A percentile compares a stretch with the other conserved stretches of the same genome.
phyloP scores from a whole-genome alignment of 2,113 vertebrate species.

The Pelvicachromis taeniatus region DNA sequence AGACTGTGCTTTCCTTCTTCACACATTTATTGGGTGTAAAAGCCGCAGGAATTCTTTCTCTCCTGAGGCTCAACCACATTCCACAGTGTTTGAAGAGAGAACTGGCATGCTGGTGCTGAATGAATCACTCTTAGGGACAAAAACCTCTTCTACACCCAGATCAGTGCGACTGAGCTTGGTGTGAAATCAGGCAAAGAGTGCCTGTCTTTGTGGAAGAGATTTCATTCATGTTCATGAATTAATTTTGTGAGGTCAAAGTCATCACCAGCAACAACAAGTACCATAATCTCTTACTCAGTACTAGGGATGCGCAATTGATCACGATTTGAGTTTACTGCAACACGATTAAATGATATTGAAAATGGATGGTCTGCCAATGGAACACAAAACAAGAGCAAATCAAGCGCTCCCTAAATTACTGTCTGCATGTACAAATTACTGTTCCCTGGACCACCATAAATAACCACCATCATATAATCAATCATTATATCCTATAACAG shows the following conservation, averaged over 20 bases:
- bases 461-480: neutral
- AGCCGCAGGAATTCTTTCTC: neutral
- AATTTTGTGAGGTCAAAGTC: neutral
- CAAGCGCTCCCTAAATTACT: neutral
- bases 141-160: conserved; percentile 1
- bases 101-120: neutral
- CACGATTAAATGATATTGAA: neutral
- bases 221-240: neutral
- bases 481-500: neutral
- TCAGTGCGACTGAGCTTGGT: neutral
- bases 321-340: neutral
- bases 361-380: neutral
- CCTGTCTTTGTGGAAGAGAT: neutral
- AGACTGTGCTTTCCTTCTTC: neutral
- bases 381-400: neutral
- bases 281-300: neutral
- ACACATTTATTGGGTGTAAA: conserved; percentile 12
- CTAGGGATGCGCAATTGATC: neutral
- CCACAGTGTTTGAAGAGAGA: neutral
- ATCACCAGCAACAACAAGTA: neutral
- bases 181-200: neutral
- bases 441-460: neutral
- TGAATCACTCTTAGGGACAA: neutral
- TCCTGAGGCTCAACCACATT: neutral
- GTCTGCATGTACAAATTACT: neutral